Evolutionary conservation across 2,113 vertebrate species (phyloP), one percentile per base, ranked within the genome.

Genomic region (Lophotis ruficrista): DNA sequence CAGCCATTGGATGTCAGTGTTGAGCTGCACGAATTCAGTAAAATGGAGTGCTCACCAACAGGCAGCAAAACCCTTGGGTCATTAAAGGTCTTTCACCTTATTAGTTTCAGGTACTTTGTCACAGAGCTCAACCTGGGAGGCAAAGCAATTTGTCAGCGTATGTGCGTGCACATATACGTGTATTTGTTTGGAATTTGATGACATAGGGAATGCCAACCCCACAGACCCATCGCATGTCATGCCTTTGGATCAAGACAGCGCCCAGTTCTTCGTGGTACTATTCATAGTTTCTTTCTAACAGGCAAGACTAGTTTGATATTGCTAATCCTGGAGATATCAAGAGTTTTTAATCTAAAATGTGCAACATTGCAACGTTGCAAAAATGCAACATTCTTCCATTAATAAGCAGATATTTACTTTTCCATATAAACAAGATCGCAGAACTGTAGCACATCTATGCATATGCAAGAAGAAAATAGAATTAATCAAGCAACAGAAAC

Each of bases 1-100:
- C 37, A 84, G 73, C 91, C 96, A 87, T 87, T 1, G 87, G 96
- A 97, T 96, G 94, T 91, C 96, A 96, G 93, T 89, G 61, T 94
- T 87, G 93, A 97, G 93, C 95, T 87, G 68, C 68, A 79, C 0
- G 58, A 69, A 54, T 3, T 24, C 50, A 8, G 38, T 6, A 5
- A 37, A 30, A 47, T 10, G 28, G 41, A 1, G 41, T 11, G 9
- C 27, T 81, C 61, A 3, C 19, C 48, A 18, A 28, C 30, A 30
- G 38, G 31, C 12, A 17, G 71, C 24, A 18, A 48, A 79, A 37
- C 1, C 0, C 33, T 47, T n/a, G 14, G 20, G 23, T 66, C 11
- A 15, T 5, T 53, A 16, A 33, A 69, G 38, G 9, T 38, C 28
- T 76, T 54, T 58, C 8, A 3, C 19, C 18, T 35, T 33, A 53